Evolutionary conservation across 2,797 vertebrate species (phyloP).

Genomic region (Eupleurogrammus muticus): DNA sequence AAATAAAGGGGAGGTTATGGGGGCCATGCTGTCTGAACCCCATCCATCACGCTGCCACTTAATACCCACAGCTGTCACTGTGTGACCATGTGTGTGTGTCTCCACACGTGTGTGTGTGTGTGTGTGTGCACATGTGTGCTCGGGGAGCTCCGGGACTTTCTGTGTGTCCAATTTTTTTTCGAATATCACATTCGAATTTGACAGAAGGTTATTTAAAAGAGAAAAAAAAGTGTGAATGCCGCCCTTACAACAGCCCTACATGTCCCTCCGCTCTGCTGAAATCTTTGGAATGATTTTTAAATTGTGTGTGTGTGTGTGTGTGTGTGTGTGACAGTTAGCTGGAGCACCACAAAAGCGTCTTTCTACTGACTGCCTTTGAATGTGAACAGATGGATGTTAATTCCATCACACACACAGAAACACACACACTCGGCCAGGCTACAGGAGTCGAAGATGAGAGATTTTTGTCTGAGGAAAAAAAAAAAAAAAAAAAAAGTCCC

Average conservation of each 20-base stretch:
- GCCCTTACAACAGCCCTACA: slow-evolving; percentile 25
- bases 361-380: slow-evolving; percentile 4
- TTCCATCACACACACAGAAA: slow-evolving; percentile 1
- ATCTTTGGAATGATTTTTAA: slow-evolving; percentile 19
- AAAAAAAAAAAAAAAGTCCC: too few relatives aligned
- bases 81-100: slow-evolving; percentile 22
- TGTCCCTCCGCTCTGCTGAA: slow-evolving; percentile 27
- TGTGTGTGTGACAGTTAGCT: slow-evolving; percentile 25
- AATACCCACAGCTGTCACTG: slow-evolving; percentile 82
- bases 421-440: background rate
- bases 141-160: background rate
- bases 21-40: slow-evolving; percentile 76
- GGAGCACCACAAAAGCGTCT: slow-evolving; percentile 12
- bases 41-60: slow-evolving; percentile 82
- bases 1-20: slow-evolving; percentile 82
- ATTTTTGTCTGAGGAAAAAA: too few relatives aligned
- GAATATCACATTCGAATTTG: slow-evolving; percentile 42
- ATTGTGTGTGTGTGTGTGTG: background rate
- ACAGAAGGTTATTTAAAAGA: slow-evolving; percentile 26
- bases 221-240: slow-evolving; percentile 52
- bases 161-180: slow-evolving; percentile 27
- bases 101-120: slow-evolving; percentile 8
- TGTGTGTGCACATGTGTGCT: slow-evolving; percentile 11
- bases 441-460: background rate
- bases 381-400: slow-evolving; percentile 14